Evolutionary conservation across 2,797 vertebrate species (phyloP).

Genomic region (Squalus acanthias): DNA sequence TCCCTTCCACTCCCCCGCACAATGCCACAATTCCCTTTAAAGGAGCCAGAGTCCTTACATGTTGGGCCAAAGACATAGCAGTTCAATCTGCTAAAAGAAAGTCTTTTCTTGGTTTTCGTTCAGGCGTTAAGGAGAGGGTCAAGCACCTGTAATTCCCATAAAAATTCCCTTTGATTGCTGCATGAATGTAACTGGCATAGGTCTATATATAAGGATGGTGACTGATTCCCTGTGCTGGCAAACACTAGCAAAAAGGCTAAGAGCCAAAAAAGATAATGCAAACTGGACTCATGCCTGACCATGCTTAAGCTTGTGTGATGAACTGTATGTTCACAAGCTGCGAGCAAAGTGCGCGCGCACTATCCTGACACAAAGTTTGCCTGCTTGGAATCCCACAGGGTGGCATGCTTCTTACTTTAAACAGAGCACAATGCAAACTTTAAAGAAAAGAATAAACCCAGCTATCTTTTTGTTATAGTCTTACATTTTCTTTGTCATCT

Average conservation of each 20-base stretch:
- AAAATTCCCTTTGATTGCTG: not conserved
- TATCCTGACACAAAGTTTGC: not conserved
- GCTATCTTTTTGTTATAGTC: not conserved
- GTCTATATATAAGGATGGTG: not conserved
- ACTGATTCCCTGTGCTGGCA: not conserved
- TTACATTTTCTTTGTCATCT: not conserved
- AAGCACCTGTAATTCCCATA: no score
- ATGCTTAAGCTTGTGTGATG: not conserved
- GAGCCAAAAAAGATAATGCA: not conserved
- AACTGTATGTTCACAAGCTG: not conserved
- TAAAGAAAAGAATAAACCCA: not conserved
- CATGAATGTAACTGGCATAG: not conserved
- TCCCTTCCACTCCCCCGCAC: not conserved
- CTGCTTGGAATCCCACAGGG: no score
- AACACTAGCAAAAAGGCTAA: not conserved
- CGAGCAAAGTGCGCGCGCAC: no score
- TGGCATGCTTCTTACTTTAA: not conserved
- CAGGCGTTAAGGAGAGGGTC: not conserved
- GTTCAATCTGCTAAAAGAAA: not conserved
- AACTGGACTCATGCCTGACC: not conserved
- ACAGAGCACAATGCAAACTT: not conserved
- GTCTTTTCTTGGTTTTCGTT: not conserved
- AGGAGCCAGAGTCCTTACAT: not conserved
- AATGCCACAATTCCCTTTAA: not conserved
- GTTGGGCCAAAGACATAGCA: not conserved